These are phyloP conservation scores for Pituophis catenifer DNA, from an alignment of 2,113 vertebrate genomes.

Conservation along the genomic window DNA sequence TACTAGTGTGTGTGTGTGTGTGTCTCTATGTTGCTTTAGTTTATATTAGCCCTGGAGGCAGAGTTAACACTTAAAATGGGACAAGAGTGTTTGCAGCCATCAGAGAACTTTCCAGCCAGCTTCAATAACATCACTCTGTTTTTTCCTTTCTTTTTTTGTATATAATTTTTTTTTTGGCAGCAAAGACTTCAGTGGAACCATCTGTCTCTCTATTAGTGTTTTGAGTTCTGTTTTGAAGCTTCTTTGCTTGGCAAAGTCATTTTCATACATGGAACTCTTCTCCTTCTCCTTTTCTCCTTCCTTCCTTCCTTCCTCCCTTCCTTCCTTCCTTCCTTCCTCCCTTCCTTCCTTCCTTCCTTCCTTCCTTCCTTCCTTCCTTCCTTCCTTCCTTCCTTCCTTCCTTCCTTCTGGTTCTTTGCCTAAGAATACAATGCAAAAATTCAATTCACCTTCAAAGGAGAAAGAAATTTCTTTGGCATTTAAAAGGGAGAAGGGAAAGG, in stretches of 20 bases:
- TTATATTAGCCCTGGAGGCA: slow-evolving; percentile 76
- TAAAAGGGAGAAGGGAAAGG: neutral
- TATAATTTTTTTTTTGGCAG: slow-evolving; percentile 84
- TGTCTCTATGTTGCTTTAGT: slow-evolving; percentile 70
- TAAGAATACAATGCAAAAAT: slow-evolving; percentile 81
- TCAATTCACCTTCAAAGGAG: slow-evolving; percentile 77
- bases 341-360: slow-evolving; percentile 25
- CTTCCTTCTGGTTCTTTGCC: slow-evolving; percentile 82
- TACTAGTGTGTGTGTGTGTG: slow-evolving; percentile 49
- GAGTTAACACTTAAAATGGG: slow-evolving; percentile 77
- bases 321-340: slow-evolving; percentile 10
- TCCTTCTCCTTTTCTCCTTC: slow-evolving; percentile 69
- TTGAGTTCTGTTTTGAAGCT: slow-evolving; percentile 87
- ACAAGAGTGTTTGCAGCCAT: slow-evolving; percentile 78
- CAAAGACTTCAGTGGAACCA: slow-evolving; percentile 90
- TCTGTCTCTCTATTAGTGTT: slow-evolving; percentile 97
- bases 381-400: slow-evolving; percentile 24
- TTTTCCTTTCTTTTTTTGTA: slow-evolving; percentile 74
- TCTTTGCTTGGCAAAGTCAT: slow-evolving; percentile 92
- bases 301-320: slow-evolving; percentile 24
- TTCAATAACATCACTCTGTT: slow-evolving; percentile 87
- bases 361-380: slow-evolving; percentile 33
- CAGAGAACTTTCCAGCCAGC: slow-evolving; percentile 83
- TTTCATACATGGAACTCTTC: slow-evolving; percentile 92
- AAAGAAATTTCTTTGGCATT: slow-evolving; percentile 75